Evolutionary conservation across 2,888 invertebrate species (phyloP), one percentile per base, ranked within the genome.

Genomic region (Dasypolia templi): DNA sequence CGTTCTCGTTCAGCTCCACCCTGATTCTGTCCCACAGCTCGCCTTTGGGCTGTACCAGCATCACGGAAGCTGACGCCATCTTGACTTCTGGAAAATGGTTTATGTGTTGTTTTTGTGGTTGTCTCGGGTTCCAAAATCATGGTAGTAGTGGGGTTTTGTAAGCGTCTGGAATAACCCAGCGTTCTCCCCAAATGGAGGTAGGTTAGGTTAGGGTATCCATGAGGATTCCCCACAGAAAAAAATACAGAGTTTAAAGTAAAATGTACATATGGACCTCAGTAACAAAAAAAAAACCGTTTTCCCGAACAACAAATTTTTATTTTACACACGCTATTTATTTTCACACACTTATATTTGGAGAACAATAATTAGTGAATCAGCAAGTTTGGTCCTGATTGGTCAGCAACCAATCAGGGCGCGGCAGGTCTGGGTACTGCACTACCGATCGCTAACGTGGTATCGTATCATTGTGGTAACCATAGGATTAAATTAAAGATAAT

Each of bases 11-110:
- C 73, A 98, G 92, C 87, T 98, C 97, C 84, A 96, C 95, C 77
- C 97, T 96, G 86, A 98, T 97, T 92, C 95, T 95, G 88, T 97
- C 95, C 88, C 97, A 97, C 93, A 97, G 96, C 87, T 97, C 97
- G 35, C 97, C 97, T 35, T 97, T 92, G 17, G 98, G 98, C 86
- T 97, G 97, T 72, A 97, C 93, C 78, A 98, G 93, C 91, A 85
- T 80, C 12, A 97, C 96, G 92, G 97, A 97, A 94, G 90, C 91
- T 51, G 92, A 90, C 46, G 92, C 92, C 94, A 95, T 94, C 11
- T 79, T 90, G 71, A 19, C 0, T 61, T 66, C 85, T 84, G 75
- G 0, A 84, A 83, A 32, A 32, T 12, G 0, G 9, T n/a, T 70
- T 14, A 9, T 51, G 9, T 51, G 26, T 68, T 29, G 9, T n/a